These are phyloP conservation scores for Temnothorax curvispinosus DNA, from an alignment of 1,140 invertebrate genomes.

Conservation along the genomic window DNA sequence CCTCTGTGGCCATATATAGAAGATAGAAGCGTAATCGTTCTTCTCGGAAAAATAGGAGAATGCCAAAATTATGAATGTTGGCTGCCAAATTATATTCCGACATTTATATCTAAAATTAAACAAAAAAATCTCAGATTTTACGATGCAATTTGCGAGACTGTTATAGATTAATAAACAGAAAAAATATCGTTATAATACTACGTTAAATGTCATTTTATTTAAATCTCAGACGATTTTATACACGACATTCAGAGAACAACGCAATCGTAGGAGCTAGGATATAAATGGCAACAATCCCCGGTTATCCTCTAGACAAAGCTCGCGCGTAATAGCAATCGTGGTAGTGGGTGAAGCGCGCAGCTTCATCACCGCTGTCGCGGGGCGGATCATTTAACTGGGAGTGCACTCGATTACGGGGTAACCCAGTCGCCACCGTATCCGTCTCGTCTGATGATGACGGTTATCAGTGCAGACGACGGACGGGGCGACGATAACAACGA, in stretches of 20 bases:
- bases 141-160: not conserved
- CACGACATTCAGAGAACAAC: not conserved
- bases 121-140: no score
- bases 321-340: conserved; percentile 20
- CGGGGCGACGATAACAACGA: conserved; percentile 59
- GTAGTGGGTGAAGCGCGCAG: conserved; percentile 5
- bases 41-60: not conserved
- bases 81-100: not conserved
- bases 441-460: conserved; percentile 32
- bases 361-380: conserved; percentile 34
- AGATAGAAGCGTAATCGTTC: not conserved
- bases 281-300: conserved; percentile 18
- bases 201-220: not conserved
- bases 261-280: conserved; percentile 11
- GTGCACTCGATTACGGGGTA: conserved; percentile 37
- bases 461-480: conserved; percentile 59
- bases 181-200: not conserved
- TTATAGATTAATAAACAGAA: not conserved
- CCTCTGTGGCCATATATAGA: conserved; percentile 4
- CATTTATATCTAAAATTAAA: not conserved
- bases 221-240: not conserved
- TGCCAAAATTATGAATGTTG: not conserved
- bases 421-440: conserved; percentile 52
- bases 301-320: conserved; percentile 1
- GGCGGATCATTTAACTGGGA: conserved; percentile 32